phyloP scores from a whole-genome alignment of 2,888 invertebrate species.

The Phorcus lineatus region DNA sequence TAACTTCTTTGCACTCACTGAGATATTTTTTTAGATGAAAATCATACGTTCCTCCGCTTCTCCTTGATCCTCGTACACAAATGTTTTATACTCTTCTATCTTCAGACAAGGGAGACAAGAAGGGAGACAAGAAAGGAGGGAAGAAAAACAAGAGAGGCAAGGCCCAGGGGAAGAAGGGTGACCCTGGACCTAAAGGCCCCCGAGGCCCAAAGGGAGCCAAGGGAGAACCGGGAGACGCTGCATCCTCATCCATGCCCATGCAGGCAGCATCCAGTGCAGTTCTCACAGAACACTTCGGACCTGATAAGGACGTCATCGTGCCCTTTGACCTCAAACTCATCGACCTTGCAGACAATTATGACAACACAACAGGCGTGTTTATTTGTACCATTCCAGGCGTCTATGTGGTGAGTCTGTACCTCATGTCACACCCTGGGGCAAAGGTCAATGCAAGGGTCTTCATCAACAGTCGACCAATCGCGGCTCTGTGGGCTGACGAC shows the following conservation, averaged over 20 bases:
- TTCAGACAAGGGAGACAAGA: constrained; percentile 1
- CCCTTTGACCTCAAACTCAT: constrained; percentile 51
- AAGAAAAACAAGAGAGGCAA: neutral
- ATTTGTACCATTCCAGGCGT: constrained; percentile 53
- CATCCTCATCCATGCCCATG: neutral
- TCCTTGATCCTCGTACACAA: too few species aligned
- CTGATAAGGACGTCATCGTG: constrained; percentile 48
- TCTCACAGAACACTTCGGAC: constrained; percentile 52
- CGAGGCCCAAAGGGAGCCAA: constrained; percentile 32
- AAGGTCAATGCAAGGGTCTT: constrained; percentile 53
- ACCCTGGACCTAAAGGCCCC: neutral
- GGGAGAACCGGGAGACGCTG: constrained; percentile 26
- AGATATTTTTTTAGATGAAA: too few species aligned
- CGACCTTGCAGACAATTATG: constrained; percentile 54
- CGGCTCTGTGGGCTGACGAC: constrained; percentile 56
- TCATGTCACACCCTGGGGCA: constrained; percentile 56
- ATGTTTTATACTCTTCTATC: neutral
- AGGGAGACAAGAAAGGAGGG: neutral
- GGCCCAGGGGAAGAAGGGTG: neutral
- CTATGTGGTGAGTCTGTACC: constrained; percentile 49
- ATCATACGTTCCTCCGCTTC: too few species aligned
- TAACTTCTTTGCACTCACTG: too few species aligned
- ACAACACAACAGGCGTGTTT: constrained; percentile 50
- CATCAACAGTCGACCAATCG: constrained; percentile 52
- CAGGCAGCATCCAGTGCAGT: constrained; percentile 49